Base-by-base conservation (phyloP, 2,888 invertebrate genomes). In the Lasioglossum morio region DNA sequence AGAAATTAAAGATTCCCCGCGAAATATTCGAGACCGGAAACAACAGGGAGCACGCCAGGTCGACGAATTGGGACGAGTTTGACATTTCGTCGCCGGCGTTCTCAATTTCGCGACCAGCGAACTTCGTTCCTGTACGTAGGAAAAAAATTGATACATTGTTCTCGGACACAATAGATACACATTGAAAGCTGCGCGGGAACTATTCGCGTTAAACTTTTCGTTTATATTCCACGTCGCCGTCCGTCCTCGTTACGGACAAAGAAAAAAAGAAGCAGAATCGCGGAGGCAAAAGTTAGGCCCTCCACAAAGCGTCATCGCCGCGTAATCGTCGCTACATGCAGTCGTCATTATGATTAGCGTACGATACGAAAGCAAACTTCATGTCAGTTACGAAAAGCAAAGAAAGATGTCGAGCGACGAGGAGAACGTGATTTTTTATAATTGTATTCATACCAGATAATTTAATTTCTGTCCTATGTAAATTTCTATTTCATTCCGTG, bases 51-150 rank as follows among this genome's bases (percentile, higher is more conserved):
- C 37, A 74, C 10, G 74, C 60, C 19, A 60, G 60, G 60, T 60
- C 76, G 60, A n/a, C 57, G 76, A 76, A 72, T 81, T 72, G n/a
- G 37, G 27, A 46, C 37, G 76, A 60, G n/a, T 72, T 46, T 37
- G 81, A 70, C 30, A 75, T 57, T 70, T 53, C 23, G 74, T 40
- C 53, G 19, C 70, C n/a, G 34, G 27, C 34, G 37, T 72, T 75
- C 69, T 43, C 19, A 19, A 69, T 70, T 63, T 66, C 16, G 19
- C 34, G 34, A 66, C 16, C 23, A 53, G 23, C 8, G 23, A 53
- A 23, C 53, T 53, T 19, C 23, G 8, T 53, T 53, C 10, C 53
- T 53, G 23, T 53, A 8, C 3, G 30, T 34, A 2, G 60, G 27
- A 34, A 60, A 63, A 60, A 19, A 30, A 30, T 19, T 66, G 30